Conservation (phyloP, 2,113 vertebrate genomes). For the Oxygymnocypris stewartii region DNA sequence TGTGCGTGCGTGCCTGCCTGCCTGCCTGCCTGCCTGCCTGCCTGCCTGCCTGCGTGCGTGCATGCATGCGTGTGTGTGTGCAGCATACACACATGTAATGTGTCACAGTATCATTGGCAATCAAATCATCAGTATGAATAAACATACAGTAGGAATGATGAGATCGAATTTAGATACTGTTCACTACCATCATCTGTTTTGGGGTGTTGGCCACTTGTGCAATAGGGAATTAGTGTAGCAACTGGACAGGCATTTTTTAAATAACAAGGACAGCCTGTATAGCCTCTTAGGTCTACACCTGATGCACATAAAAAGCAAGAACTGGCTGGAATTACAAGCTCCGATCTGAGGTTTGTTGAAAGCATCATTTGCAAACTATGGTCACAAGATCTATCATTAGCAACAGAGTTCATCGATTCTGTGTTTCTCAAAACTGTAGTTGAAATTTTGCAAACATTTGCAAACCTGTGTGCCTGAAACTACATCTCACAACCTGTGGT, state of each 20-base stretch:
- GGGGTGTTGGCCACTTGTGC: conserved; percentile 55
- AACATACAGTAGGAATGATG: background rate
- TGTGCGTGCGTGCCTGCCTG: conserved; percentile 19
- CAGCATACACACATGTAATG: background rate
- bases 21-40: too few species aligned
- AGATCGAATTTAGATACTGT: background rate
- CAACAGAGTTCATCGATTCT: background rate
- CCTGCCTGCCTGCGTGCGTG: background rate
- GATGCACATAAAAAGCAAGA: background rate
- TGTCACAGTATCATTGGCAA: conserved; percentile 22
- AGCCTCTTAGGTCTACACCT: background rate
- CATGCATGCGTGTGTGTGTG: conserved; percentile 32
- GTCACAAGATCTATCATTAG: background rate
- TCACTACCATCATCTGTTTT: background rate
- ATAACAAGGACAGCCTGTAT: background rate
- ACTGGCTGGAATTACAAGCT: background rate
- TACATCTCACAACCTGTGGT: too few species aligned
- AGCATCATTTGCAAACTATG: background rate
- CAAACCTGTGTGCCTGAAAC: background rate
- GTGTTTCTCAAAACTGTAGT: background rate
- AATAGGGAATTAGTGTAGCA: conserved; percentile 53
- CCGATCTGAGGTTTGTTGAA: background rate
- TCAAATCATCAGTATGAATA: background rate
- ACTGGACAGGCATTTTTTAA: background rate
- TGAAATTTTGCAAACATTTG: background rate